These are phyloP conservation scores for Darevskia mixta DNA, from an alignment of 2,797 vertebrate genomes.

Conservation along the genomic window DNA sequence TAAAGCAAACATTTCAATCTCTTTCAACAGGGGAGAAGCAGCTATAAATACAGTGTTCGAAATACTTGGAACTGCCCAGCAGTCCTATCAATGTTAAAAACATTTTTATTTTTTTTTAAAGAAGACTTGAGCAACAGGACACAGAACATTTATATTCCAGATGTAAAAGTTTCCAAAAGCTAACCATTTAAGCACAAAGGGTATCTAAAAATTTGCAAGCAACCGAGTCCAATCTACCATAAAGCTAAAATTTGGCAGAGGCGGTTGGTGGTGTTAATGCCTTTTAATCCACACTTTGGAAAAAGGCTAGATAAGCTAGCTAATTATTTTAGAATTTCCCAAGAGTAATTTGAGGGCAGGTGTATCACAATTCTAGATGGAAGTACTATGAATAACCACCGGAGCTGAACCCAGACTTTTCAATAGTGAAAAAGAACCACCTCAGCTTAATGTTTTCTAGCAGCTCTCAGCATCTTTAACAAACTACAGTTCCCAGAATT, in stretches of 20 bases:
- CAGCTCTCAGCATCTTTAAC: no score
- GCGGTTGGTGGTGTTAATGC: background rate
- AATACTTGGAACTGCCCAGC: background rate
- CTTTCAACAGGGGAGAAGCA: background rate
- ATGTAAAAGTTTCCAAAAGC: conserved; percentile 14
- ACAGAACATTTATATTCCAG: background rate
- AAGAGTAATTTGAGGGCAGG: background rate
- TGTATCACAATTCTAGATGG: background rate
- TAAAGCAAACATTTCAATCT: background rate
- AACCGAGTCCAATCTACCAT: background rate
- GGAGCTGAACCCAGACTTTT: background rate
- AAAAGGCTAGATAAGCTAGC: background rate
- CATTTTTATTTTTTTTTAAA: no score
- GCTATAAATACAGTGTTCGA: fast-evolving
- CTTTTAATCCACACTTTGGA: background rate
- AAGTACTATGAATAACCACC: background rate
- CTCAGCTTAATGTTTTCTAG: no score
- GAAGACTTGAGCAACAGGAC: background rate
- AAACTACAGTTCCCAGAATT: no score
- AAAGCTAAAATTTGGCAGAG: background rate
- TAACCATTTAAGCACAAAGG: background rate
- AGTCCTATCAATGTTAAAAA: background rate
- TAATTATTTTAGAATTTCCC: background rate
- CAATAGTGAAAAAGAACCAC: background rate
- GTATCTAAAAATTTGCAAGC: background rate